A percentile compares a stretch with the other conserved stretches of the same genome.
Evolutionary conservation across 2,797 vertebrate genomes (phyloP).

Genomic region (Galago senegalensis): DNA sequence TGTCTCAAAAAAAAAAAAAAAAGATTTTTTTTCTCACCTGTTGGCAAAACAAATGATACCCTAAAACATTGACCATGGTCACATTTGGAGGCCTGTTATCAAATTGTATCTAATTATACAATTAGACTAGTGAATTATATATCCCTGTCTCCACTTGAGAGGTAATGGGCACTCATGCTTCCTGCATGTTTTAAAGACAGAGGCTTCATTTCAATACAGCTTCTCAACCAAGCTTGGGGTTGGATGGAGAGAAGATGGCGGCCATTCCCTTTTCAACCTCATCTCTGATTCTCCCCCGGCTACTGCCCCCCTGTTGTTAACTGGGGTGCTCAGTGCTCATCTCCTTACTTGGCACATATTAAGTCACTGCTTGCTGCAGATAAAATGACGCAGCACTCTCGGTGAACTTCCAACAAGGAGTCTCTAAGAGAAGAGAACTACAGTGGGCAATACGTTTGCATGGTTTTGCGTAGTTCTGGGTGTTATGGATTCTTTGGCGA

Average conservation of each 20-base stretch:
- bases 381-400: background rate
- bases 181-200: background rate
- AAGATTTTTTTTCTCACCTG: conserved; percentile 49
- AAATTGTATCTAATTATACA: background rate
- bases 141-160: background rate
- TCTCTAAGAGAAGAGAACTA: background rate
- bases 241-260: background rate
- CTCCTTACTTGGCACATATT: background rate
- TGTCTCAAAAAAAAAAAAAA: no score
- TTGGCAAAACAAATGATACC: background rate
- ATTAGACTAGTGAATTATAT: background rate
- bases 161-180: background rate
- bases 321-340: background rate
- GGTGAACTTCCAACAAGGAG: background rate
- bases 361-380: background rate
- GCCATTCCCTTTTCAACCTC: background rate
- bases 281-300: background rate
- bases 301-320: no score
- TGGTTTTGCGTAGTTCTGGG: background rate
- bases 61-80: background rate
- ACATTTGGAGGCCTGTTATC: conserved; percentile 45
- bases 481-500: background rate
- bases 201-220: background rate
- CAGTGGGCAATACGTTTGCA: rapidly evolving
- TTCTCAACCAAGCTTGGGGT: background rate